Conservation (phyloP, 2,113 vertebrate species). For the Apistogramma diplotaenia region DNA sequence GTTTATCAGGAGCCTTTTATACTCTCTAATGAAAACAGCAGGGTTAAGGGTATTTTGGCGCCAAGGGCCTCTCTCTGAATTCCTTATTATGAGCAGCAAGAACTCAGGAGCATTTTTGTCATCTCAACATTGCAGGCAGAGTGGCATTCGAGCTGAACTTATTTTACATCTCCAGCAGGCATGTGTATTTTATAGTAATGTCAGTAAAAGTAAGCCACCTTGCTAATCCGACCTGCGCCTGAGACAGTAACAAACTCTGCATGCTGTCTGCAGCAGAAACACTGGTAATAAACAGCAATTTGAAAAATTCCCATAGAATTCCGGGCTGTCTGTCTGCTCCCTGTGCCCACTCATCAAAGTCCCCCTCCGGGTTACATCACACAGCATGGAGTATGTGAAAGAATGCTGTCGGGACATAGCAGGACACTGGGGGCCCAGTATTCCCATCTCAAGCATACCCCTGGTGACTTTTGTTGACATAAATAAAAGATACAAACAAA, state of each 20-base stretch:
- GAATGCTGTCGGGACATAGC: constrained; percentile 61
- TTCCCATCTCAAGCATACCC: constrained; percentile 45
- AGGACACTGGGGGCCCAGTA: constrained; percentile 49
- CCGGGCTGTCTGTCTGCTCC: constrained; percentile 41
- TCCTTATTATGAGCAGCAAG: constrained; percentile 30
- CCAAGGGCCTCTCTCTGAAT: constrained; percentile 43
- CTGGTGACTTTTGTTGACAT: constrained; percentile 17
- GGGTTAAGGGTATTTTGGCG: constrained; percentile 46
- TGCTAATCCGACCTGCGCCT: background rate
- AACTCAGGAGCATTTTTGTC: constrained; percentile 10
- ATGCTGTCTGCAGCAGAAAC: constrained; percentile 12
- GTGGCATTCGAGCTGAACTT: background rate
- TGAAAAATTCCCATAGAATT: constrained; percentile 67
- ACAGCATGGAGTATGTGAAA: constrained; percentile 72
- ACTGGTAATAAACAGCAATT: constrained; percentile 11
- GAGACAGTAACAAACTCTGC: background rate
- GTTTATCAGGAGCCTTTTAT: constrained; percentile 62
- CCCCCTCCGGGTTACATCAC: constrained; percentile 53
- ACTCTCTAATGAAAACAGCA: constrained; percentile 72
- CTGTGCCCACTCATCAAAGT: constrained; percentile 39
- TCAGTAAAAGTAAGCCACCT: background rate
- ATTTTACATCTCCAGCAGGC: background rate
- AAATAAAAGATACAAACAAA: constrained; percentile 21
- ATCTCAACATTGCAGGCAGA: background rate
- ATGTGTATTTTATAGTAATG: background rate